Conservation (phyloP, 2,888 invertebrate genomes). For the Panorpa germanica region DNA sequence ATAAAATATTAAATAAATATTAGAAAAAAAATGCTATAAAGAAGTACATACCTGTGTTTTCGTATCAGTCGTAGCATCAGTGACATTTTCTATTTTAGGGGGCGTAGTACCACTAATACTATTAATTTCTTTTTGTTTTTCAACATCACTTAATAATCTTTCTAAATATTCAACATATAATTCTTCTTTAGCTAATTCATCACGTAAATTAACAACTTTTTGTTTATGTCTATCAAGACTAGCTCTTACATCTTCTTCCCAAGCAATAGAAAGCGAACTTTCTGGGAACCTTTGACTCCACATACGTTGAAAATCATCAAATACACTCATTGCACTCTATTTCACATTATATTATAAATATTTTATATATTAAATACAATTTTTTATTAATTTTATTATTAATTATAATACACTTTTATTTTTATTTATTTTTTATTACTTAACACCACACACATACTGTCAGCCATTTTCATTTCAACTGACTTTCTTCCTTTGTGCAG, state of each 20-base stretch:
- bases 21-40: too few relatives aligned
- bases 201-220: constrained; percentile 61
- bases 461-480: too few relatives aligned
- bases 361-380: too few relatives aligned
- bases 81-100: constrained; percentile 3
- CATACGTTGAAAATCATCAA: constrained; percentile 78
- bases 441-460: too few relatives aligned
- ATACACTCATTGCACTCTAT: constrained; percentile 64
- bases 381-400: too few relatives aligned
- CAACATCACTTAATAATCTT: constrained; percentile 65
- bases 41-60: too few relatives aligned
- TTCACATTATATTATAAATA: too few relatives aligned
- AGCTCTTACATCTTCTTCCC: constrained; percentile 84
- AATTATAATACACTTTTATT: too few relatives aligned
- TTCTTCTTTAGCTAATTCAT: constrained; percentile 78
- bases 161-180: constrained; percentile 82
- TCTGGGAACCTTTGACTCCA: constrained; percentile 85
- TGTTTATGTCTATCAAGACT: constrained; percentile 79
- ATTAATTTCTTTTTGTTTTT: constrained; percentile 47
- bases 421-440: too few relatives aligned
- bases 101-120: constrained; percentile 16
- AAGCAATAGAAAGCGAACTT: constrained; percentile 75
- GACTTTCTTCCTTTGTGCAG: too few relatives aligned
- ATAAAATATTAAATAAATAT: too few relatives aligned
- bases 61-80: too few relatives aligned